phyloP scores from a whole-genome alignment of 1,140 invertebrate genomes.

The Pseudomyrmex gracilis region DNA sequence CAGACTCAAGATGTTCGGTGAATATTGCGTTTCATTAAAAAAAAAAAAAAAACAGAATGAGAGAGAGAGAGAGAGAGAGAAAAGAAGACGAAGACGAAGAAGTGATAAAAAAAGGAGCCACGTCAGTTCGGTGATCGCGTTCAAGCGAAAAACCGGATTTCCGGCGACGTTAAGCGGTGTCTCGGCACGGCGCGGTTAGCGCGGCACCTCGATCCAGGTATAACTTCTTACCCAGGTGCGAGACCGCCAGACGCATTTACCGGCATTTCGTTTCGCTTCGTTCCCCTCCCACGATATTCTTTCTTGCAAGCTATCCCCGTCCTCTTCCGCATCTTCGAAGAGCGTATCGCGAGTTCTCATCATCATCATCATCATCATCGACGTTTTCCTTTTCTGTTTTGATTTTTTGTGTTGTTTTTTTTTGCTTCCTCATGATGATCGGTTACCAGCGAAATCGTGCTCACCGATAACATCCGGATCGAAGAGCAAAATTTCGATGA shows the following conservation, averaged over 20 bases:
- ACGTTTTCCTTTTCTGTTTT: too few relatives aligned
- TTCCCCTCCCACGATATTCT: slow-evolving; percentile 62
- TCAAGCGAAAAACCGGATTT: slow-evolving; percentile 66
- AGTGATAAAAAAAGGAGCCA: slow-evolving; percentile 19
- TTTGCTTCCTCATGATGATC: slow-evolving; percentile 30
- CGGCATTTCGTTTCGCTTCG: slow-evolving; percentile 64
- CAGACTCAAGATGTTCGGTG: not conserved
- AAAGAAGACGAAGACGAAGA: not conserved
- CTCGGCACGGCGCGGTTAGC: slow-evolving; percentile 61
- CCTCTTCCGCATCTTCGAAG: slow-evolving; percentile 35
- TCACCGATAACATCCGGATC: slow-evolving; percentile 46
- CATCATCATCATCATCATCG: slow-evolving; percentile 23
- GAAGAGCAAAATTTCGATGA: slow-evolving; percentile 40
- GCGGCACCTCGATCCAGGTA: slow-evolving; percentile 60
- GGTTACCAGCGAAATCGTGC: slow-evolving; percentile 57
- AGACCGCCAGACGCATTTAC: slow-evolving; percentile 65
- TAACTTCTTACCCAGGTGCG: slow-evolving; percentile 74
- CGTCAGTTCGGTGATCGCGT: slow-evolving; percentile 42
- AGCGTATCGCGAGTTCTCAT: slow-evolving; percentile 57
- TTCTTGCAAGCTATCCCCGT: slow-evolving; percentile 41
- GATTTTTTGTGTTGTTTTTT: slow-evolving; percentile 46
- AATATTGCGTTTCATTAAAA: slow-evolving; percentile 14
- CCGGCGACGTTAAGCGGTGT: slow-evolving; percentile 66
- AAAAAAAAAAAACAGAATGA: not conserved
- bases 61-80: not conserved